Conservation (phyloP, 1,140 invertebrate species). For the Lordiphosa stackelbergi region DNA sequence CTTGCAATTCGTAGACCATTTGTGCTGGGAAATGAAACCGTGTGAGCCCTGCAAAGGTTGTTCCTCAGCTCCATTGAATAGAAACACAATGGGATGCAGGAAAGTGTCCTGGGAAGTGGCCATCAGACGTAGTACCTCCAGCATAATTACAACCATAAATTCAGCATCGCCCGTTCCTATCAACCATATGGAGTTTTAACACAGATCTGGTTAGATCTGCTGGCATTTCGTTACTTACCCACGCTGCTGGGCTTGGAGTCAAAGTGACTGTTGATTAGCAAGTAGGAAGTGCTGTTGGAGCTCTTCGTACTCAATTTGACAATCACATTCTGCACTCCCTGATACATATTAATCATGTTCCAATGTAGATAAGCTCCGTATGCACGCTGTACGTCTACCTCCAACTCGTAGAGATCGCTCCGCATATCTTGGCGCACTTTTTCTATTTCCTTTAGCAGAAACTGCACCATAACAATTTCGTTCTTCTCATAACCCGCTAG, state of each 20-base stretch:
- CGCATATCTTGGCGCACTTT: conserved; percentile 37
- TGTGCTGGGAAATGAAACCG: conserved; percentile 94
- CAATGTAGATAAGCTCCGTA: conserved; percentile 87
- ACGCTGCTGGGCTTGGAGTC: conserved; percentile 91
- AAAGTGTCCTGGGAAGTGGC: conserved; percentile 79
- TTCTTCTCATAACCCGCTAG: conserved; percentile 82
- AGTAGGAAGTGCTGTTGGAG: conserved; percentile 76
- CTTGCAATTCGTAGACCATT: conserved; percentile 78
- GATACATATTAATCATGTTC: conserved; percentile 86
- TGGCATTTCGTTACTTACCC: conserved; percentile 46
- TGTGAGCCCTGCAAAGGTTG: conserved; percentile 89
- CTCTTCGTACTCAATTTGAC: conserved; percentile 83
- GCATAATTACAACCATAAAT: conserved; percentile 84
- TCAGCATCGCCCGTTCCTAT: conserved; percentile 90
- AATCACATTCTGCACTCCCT: conserved; percentile 86
- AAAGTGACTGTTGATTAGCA: conserved; percentile 96
- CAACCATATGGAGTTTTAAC: background rate
- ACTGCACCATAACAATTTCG: conserved; percentile 81
- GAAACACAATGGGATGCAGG: conserved; percentile 87
- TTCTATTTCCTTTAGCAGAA: conserved; percentile 76
- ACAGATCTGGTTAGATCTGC: too few species aligned
- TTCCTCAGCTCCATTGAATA: conserved; percentile 95
- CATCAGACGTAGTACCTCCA: conserved; percentile 90
- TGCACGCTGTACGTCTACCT: conserved; percentile 78
- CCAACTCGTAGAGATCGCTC: conserved; percentile 52